Evolutionary conservation across 2,113 vertebrate species (phyloP).

Genomic region (Phalacrocorax brasilianus): DNA sequence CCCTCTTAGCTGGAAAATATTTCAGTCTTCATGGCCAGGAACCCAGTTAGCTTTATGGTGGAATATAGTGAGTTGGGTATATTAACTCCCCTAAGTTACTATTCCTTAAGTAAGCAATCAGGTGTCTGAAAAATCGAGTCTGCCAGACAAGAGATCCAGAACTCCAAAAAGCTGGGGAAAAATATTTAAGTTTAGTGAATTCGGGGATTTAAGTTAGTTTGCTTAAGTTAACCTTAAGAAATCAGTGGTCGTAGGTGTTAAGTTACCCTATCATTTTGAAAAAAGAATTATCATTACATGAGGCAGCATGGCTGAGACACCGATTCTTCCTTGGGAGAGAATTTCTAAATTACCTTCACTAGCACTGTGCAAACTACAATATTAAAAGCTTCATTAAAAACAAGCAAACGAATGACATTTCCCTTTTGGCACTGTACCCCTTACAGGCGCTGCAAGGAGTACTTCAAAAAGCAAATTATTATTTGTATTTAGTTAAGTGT

Average conservation of each 20-base stretch:
- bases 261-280: neutral
- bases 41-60: neutral
- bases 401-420: neutral
- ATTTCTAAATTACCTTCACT: neutral
- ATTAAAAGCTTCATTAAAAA: neutral
- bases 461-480: neutral
- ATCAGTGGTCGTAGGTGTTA: neutral
- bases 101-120: neutral
- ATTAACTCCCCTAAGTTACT: too few species aligned
- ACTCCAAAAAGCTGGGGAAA: neutral
- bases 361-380: neutral
- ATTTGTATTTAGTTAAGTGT: neutral
- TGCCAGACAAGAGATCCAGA: neutral
- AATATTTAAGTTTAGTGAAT: neutral
- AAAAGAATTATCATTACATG: neutral
- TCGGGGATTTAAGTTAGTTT: neutral
- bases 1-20: neutral
- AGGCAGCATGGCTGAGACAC: neutral
- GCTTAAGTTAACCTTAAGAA: neutral
- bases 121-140: neutral
- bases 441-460: neutral
- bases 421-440: neutral
- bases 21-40: neutral
- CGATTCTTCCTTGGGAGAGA: accelerated
- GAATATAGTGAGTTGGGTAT: accelerated